These are phyloP conservation scores for Epinephelus lanceolatus DNA, from an alignment of 2,113 vertebrate genomes.

Conservation along the genomic window DNA sequence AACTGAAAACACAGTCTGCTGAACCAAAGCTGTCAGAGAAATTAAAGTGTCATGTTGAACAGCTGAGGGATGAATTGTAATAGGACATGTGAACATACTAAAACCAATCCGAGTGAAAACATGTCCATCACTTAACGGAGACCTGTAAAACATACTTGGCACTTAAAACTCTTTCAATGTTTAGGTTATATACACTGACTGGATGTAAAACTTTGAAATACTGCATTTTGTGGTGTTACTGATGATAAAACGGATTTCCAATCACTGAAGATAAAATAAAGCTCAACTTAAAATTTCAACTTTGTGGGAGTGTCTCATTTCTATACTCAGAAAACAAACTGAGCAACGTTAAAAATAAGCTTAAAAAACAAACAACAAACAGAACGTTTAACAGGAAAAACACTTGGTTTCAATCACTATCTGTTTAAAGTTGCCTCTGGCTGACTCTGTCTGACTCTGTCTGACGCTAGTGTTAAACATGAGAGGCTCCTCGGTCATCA, in stretches of 20 bases:
- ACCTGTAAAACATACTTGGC: constrained; percentile 45
- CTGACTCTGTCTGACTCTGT: neutral
- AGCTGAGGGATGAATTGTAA: constrained; percentile 38
- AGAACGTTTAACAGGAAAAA: constrained; percentile 15
- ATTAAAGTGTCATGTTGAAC: constrained; percentile 60
- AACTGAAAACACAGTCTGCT: constrained; percentile 53
- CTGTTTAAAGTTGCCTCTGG: neutral
- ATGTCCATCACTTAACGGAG: constrained; percentile 18
- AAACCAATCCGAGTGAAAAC: constrained; percentile 48
- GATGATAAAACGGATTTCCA: constrained; percentile 32
- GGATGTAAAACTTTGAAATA: constrained; percentile 50
- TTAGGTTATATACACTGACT: constrained; percentile 28
- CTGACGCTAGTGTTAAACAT: constrained; percentile 47
- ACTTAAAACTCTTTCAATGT: constrained; percentile 21
- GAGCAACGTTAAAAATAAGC: constrained; percentile 55
- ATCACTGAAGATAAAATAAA: constrained; percentile 38
- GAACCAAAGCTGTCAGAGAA: constrained; percentile 66
- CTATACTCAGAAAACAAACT: constrained; percentile 52
- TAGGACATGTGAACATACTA: constrained; percentile 24
- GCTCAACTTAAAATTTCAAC: constrained; percentile 10
- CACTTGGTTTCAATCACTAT: constrained; percentile 38
- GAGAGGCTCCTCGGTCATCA: constrained; percentile 10
- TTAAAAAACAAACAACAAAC: constrained; percentile 22
- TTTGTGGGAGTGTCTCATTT: constrained; percentile 59
- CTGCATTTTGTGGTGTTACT: constrained; percentile 46